A percentile compares a stretch with the other conserved stretches of the same genome.
These are phyloP conservation scores for Umimayanthus kanabou DNA, from an alignment of 92 coral and sea anemone genomes.

Conservation along the genomic window DNA sequence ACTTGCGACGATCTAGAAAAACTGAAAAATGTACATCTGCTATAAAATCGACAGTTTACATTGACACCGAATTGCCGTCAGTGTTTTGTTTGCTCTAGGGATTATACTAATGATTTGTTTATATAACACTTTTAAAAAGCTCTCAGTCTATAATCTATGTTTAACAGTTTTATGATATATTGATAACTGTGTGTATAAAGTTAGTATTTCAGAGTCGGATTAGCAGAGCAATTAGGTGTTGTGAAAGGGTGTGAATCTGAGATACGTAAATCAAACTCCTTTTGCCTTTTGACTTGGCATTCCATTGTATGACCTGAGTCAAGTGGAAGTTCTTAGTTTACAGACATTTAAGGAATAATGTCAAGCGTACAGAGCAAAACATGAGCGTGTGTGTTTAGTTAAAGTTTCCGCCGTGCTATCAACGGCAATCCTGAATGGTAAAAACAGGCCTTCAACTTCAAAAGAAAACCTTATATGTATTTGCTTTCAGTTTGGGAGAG, in stretches of 20 bases:
- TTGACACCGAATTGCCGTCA: background rate
- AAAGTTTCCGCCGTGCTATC: too few species aligned
- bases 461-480: too few species aligned
- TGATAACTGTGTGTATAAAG: background rate
- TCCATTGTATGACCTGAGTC: background rate
- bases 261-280: background rate
- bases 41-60: too few species aligned
- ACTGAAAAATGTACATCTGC: background rate
- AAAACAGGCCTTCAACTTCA: too few species aligned
- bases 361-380: too few species aligned
- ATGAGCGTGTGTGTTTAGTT: too few species aligned
- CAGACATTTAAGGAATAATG: too few species aligned
- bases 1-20: background rate
- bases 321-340: too few species aligned
- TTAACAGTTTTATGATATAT: background rate
- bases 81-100: background rate
- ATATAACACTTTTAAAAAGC: background rate
- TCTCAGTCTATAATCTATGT: background rate
- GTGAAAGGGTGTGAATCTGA: background rate
- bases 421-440: too few species aligned
- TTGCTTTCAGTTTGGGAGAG: too few species aligned
- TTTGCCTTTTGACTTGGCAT: background rate
- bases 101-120: background rate
- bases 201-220: background rate
- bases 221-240: background rate